These are phyloP conservation scores for Callospermophilus lateralis DNA, from an alignment of 2,113 vertebrate species.

Conservation along the genomic window DNA sequence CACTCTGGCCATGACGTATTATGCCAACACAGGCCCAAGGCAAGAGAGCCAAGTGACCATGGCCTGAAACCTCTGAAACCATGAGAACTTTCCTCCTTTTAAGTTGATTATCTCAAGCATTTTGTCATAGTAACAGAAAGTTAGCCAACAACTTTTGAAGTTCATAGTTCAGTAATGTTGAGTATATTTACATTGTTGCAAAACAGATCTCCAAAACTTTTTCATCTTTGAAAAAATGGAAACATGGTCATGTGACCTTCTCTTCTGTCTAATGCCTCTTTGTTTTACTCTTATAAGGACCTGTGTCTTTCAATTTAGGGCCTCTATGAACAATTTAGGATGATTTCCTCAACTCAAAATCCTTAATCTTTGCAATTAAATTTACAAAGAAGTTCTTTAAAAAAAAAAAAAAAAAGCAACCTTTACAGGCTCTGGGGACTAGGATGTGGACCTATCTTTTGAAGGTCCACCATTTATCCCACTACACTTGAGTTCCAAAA, in stretches of 20 bases:
- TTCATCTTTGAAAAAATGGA: neutral
- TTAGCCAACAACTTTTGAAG: neutral
- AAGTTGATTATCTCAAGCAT: neutral
- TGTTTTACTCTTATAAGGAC: neutral
- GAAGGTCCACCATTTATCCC: neutral
- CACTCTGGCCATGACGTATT: no score
- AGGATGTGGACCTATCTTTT: neutral
- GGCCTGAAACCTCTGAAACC: neutral
- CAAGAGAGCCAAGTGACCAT: neutral
- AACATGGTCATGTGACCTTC: neutral
- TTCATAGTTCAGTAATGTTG: neutral
- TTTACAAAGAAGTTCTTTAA: neutral
- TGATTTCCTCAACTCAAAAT: neutral
- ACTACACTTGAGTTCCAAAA: neutral
- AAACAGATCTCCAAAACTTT: neutral
- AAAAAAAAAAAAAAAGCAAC: neutral
- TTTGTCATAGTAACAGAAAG: neutral
- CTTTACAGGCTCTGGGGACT: neutral
- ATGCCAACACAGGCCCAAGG: neutral
- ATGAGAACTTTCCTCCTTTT: neutral
- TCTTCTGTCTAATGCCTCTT: neutral
- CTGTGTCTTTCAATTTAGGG: neutral
- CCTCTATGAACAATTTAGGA: neutral
- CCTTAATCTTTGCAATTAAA: neutral
- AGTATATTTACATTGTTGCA: neutral